phyloP scores from a whole-genome alignment of 2,797 vertebrate genomes.

The Nannoperca obscura region DNA sequence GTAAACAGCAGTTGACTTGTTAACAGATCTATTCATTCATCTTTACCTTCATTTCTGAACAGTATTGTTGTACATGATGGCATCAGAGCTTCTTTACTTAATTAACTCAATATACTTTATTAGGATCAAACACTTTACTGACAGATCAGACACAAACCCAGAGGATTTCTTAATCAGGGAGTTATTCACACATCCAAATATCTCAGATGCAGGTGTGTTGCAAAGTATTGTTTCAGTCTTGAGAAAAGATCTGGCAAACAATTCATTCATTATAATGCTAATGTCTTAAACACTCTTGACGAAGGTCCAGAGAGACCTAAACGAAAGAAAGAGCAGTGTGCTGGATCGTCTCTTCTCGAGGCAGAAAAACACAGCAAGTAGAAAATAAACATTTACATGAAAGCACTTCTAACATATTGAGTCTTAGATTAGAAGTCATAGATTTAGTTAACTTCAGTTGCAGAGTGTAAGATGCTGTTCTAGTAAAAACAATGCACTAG shows the following conservation, averaged over 20 bases:
- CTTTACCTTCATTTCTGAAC: background rate
- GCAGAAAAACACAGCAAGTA: background rate
- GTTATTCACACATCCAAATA: too few relatives aligned
- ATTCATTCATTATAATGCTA: too few relatives aligned
- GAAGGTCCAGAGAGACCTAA: too few relatives aligned
- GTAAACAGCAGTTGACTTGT: background rate
- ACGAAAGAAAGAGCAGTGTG: too few relatives aligned
- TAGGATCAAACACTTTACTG: background rate
- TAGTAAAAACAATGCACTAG: background rate
- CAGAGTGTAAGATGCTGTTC: background rate
- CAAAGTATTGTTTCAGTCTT: too few relatives aligned
- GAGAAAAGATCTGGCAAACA: too few relatives aligned
- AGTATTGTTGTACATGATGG: background rate
- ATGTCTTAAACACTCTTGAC: too few relatives aligned
- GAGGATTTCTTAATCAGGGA: too few relatives aligned
- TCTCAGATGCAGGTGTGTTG: too few relatives aligned
- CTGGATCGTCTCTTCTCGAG: too few relatives aligned
- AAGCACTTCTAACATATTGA: rapidly evolving
- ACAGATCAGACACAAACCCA: background rate
- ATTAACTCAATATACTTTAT: background rate
- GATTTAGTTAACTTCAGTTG: background rate
- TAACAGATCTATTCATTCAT: background rate
- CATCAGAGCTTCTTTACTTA: background rate
- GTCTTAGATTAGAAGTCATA: background rate
- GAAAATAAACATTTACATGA: background rate